These are phyloP conservation scores for Bombus huntii DNA, from an alignment of 1,140 invertebrate genomes.

Conservation along the genomic window DNA sequence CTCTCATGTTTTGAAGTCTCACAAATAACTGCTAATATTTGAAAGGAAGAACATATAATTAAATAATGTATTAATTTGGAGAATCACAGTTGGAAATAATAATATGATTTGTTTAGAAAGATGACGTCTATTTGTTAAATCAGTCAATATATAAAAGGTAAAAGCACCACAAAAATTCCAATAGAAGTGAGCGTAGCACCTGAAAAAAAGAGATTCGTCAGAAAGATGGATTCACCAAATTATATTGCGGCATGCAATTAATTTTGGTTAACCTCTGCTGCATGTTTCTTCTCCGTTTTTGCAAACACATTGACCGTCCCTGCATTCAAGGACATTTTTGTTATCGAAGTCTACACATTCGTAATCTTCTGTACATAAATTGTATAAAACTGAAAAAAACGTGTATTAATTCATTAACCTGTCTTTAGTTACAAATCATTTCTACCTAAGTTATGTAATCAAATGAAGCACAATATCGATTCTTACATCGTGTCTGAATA, in stretches of 20 bases:
- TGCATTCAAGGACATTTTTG: slow-evolving; percentile 47
- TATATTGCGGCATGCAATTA: slow-evolving; percentile 29
- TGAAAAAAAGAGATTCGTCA: not conserved
- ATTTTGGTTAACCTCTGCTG: slow-evolving; percentile 59
- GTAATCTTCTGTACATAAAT: slow-evolving; percentile 42
- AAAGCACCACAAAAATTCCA: not conserved
- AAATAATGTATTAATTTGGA: not conserved
- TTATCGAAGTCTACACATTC: slow-evolving; percentile 39
- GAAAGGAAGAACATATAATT: not conserved
- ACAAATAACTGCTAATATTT: not conserved
- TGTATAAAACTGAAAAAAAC: slow-evolving; percentile 50
- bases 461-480: not conserved
- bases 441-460: not conserved
- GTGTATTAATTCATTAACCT: not conserved
- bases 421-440: not conserved
- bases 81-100: not conserved
- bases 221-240: slow-evolving; percentile 11
- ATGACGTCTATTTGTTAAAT: not conserved
- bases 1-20: not conserved
- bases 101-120: not conserved
- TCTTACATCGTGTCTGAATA: slow-evolving; percentile 48
- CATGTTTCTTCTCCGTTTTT: slow-evolving; percentile 46
- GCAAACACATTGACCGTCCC: slow-evolving; percentile 54
- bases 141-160: not conserved
- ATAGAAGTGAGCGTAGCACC: not conserved